phyloP scores from a whole-genome alignment of 2,113 vertebrate species.

The Oxyura jamaicensis region DNA sequence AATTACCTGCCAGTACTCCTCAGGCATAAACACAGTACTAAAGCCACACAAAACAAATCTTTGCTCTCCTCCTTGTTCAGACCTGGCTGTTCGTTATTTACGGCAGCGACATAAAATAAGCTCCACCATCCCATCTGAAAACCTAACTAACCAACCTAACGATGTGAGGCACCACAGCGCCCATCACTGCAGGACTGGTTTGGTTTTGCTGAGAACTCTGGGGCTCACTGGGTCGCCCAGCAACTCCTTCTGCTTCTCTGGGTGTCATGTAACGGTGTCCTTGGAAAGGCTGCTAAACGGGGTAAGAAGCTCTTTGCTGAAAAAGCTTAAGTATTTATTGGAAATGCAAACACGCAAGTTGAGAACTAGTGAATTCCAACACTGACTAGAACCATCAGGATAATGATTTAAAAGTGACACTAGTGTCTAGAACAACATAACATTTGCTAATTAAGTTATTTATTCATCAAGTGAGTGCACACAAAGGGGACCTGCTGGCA shows the following conservation, averaged over 20 bases:
- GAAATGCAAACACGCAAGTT: background rate
- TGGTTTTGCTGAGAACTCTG: background rate
- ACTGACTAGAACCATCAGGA: background rate
- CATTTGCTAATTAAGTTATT: background rate
- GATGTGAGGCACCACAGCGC: fast-evolving
- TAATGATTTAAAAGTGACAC: background rate
- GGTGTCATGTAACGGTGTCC: background rate
- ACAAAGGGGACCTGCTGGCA: background rate
- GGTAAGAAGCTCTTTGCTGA: background rate
- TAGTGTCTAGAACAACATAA: background rate
- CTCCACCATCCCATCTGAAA: background rate
- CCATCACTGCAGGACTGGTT: background rate
- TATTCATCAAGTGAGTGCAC: background rate
- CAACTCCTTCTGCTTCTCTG: background rate
- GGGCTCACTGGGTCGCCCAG: background rate
- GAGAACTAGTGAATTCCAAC: background rate
- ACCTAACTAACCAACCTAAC: background rate
- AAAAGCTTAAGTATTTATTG: background rate
- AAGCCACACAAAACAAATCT: background rate
- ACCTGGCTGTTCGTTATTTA: background rate
- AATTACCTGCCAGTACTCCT: background rate
- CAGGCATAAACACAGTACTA: background rate
- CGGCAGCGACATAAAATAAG: background rate
- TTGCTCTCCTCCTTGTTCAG: background rate
- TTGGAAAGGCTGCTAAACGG: background rate